A percentile compares a stretch with the other conserved stretches of the same genome.
Conservation (phyloP, 2,797 vertebrate species). For the Australoheros facetus region DNA sequence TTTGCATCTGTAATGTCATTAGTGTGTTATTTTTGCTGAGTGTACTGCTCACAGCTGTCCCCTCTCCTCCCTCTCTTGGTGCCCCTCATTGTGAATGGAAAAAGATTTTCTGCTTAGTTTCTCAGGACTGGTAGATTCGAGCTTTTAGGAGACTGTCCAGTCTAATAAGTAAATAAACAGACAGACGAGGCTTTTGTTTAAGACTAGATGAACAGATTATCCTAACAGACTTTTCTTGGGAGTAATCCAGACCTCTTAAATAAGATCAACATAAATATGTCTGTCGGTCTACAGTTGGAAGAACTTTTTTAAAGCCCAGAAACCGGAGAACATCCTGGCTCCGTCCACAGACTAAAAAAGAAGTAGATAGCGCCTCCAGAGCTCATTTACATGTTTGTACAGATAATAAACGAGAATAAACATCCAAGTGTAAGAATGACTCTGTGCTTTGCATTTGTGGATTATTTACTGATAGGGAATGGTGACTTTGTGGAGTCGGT, state of each 20-base stretch:
- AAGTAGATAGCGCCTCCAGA: neutral
- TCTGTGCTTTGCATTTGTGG: neutral
- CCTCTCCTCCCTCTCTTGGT: neutral
- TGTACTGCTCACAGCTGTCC: neutral
- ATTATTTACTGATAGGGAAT: neutral
- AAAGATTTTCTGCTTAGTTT: neutral
- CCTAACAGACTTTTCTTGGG: neutral
- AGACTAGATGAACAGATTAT: neutral
- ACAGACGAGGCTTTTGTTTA: neutral
- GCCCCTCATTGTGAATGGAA: neutral
- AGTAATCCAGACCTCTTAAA: neutral
- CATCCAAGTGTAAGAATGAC: neutral
- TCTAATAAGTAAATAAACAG: neutral
- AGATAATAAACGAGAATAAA: neutral
- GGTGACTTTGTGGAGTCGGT: neutral
- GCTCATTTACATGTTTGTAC: neutral
- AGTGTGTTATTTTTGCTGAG: conserved; percentile 8
- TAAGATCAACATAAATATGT: neutral
- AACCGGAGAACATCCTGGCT: neutral
- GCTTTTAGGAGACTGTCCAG: neutral
- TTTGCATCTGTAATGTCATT: conserved; percentile 18
- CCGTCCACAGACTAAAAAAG: neutral
- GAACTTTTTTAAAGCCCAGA: neutral
- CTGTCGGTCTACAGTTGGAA: neutral
- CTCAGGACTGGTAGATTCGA: neutral